Evolutionary conservation across 2,888 invertebrate species (phyloP).

Genomic region (Ceriagrion tenellum): DNA sequence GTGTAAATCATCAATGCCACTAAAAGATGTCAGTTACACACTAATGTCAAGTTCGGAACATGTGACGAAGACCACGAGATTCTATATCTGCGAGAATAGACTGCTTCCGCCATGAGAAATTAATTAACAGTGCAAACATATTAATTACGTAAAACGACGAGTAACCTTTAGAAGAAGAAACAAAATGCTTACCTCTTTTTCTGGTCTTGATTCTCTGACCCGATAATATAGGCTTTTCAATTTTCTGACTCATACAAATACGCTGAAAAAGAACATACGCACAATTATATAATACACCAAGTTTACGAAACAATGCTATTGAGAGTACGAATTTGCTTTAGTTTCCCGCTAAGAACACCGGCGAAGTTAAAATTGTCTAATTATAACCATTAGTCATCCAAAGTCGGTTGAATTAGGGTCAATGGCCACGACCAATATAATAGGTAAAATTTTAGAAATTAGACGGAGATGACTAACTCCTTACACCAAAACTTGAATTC

Average conservation of each 20-base stretch:
- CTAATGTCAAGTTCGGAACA: neutral
- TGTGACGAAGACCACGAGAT: neutral
- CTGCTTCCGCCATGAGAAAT: neutral
- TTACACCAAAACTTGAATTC: neutral
- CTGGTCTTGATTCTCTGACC: slow-evolving; percentile 99
- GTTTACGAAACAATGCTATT: neutral
- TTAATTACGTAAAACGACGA: neutral
- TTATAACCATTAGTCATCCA: slow-evolving; percentile 44
- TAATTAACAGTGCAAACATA: neutral
- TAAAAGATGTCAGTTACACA: too few species aligned
- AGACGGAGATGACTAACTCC: neutral
- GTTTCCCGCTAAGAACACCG: neutral
- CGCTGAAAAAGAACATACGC: slow-evolving; percentile 78
- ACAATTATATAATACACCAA: neutral
- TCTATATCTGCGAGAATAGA: neutral
- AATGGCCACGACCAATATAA: slow-evolving; percentile 55
- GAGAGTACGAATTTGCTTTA: neutral
- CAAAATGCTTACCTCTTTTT: slow-evolving; percentile 92
- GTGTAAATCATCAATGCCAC: too few species aligned
- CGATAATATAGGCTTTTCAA: slow-evolving; percentile 99
- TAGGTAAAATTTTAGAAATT: neutral
- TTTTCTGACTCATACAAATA: slow-evolving; percentile 99
- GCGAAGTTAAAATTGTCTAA: slow-evolving; percentile 1
- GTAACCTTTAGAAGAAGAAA: neutral
- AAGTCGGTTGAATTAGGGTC: slow-evolving; percentile 44